phyloP scores from a whole-genome alignment of 1,140 invertebrate species.

The Drosophila melanogaster region Release_6_plus_ISO1_MT NT_033779.5:18642501-18643000 shows the following conservation, averaged over 20 bases:
- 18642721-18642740: slow-evolving; percentile 35
- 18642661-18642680: slow-evolving; percentile 77
- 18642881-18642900: too few species aligned
- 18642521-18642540: slow-evolving; percentile 21
- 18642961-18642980: not conserved
- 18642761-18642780: slow-evolving; percentile 3
- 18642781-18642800: not conserved
- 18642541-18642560: slow-evolving; percentile 20
- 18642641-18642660: slow-evolving; percentile 52
- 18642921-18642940: too few species aligned
- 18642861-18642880: not conserved
- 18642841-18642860: not conserved
- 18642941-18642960: too few species aligned
- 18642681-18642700: slow-evolving; percentile 73
- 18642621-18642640: slow-evolving; percentile 32
- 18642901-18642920: too few species aligned
- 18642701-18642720: not conserved
- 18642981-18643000: not conserved
- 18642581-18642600: slow-evolving; percentile 66
- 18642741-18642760: slow-evolving; percentile 49
- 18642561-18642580: slow-evolving; percentile 1
- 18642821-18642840: not conserved
- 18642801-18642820: not conserved
- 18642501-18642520: slow-evolving; percentile 25
- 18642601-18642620: slow-evolving; percentile 73